A percentile compares a stretch with the other conserved stretches of the same genome.
Evolutionary conservation across 2,888 invertebrate species (phyloP).

Genomic region (Pristionchus fissidentatus): DNA sequence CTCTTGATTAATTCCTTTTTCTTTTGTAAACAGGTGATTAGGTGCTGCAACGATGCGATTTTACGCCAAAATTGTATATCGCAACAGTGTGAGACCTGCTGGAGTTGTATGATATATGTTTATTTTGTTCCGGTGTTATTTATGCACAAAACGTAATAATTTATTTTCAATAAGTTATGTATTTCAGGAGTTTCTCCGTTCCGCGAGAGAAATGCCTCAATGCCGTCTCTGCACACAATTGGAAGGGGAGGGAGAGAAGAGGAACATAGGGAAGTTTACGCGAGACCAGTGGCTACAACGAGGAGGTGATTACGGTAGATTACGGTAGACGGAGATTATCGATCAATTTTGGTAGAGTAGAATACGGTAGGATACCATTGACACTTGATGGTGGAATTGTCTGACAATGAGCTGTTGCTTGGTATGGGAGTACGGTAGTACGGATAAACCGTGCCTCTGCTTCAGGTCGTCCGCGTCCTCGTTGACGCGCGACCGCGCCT

Average conservation of each 20-base stretch:
- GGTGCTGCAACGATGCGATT: too few relatives aligned
- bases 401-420: neutral
- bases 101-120: too few relatives aligned
- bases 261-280: neutral
- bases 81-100: too few relatives aligned
- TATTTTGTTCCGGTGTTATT: too few relatives aligned
- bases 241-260: neutral
- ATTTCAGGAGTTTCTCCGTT: neutral
- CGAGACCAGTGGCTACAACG: neutral
- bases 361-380: too few relatives aligned
- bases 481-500: neutral
- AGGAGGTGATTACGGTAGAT: neutral
- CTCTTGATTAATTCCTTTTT: too few relatives aligned
- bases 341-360: neutral
- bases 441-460: neutral
- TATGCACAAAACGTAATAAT: too few relatives aligned
- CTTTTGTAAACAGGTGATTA: too few relatives aligned
- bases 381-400: neutral
- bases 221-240: neutral
- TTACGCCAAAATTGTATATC: too few relatives aligned
- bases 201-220: conserved; percentile 1
- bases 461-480: conserved; percentile 17
- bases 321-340: neutral
- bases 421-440: neutral
- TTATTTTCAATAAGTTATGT: too few relatives aligned